Evolutionary conservation across 2,888 invertebrate species (phyloP), one percentile per base, ranked within the genome.

Genomic region (Ophion ellenae): DNA sequence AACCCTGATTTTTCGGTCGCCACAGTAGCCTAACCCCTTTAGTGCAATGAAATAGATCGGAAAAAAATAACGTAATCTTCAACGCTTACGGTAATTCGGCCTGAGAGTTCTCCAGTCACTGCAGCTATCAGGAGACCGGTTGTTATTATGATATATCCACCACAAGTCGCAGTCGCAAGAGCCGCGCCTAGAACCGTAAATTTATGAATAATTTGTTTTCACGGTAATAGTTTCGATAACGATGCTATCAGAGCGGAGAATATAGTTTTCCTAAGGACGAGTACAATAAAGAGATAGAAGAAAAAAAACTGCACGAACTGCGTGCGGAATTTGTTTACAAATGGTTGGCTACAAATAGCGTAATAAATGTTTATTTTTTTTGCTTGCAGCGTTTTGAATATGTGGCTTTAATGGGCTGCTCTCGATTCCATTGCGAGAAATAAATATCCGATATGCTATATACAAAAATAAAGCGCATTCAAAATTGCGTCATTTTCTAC

Each of bases 61-160:
- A 47, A 63, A 14, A 28, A 63, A 47, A 74, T 0, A 40, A 20
- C 3, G n/a, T 61, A 61, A 40, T 74, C 61, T 45, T 69, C 11
- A n/a, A 32, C n/a, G 78, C 90, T 93, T 92, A 94, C 94, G 90
- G 93, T 95, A 88, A 96, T 95, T 87, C 95, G 94, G 7, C 96
- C 95, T 53, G 94, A 95, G 61, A 97, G 94, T 94, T 97, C 97
- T 40, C 96, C 96, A 88, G 95, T 95, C 5, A 96, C 93, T 36
- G 96, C 95, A 20, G 96, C 97, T 86, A 97, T 92, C 78, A 97
- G 94, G 87, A 97, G 94, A 28, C 96, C 97, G 83, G 95, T 95
- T 11, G 96, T 96, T 89, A 97, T 96, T 88, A 97, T 96, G 90
- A 96, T 94, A 94, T 97, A 97, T 89, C 96, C 96, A 94, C 94